Conservation (phyloP, 2,113 vertebrate species). For the Oncorhynchus clarkii region DNA sequence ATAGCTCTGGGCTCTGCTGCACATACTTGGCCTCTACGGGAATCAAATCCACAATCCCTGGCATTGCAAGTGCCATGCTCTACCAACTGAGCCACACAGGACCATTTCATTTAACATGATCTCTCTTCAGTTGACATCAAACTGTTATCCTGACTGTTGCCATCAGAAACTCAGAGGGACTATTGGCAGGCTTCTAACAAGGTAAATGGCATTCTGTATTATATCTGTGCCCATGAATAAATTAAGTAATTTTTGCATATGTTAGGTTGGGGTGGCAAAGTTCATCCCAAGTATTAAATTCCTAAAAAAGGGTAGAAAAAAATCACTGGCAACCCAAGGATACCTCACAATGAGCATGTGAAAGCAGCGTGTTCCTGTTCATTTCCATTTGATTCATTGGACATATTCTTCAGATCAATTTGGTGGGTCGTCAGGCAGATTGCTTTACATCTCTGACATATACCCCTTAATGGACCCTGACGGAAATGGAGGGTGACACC, state of each 20-base stretch:
- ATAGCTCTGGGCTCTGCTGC: not conserved
- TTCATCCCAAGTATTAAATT: slow-evolving; percentile 65
- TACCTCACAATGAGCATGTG: slow-evolving; percentile 46
- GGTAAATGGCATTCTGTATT: slow-evolving; percentile 70
- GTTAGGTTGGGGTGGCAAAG: slow-evolving; percentile 66
- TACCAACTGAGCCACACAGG: not conserved
- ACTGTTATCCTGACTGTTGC: not conserved
- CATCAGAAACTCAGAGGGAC: slow-evolving; percentile 24
- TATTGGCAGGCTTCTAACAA: slow-evolving; percentile 41
- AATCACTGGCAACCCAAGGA: slow-evolving; percentile 56
- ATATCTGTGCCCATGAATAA: slow-evolving; percentile 52
- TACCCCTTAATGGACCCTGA: slow-evolving; percentile 91
- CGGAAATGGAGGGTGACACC: slow-evolving; percentile 91
- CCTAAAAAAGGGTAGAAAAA: slow-evolving; percentile 47
- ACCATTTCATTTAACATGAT: not conserved
- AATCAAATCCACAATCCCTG: not conserved
- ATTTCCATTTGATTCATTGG: slow-evolving; percentile 93
- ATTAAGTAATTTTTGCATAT: slow-evolving; percentile 63
- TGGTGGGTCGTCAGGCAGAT: slow-evolving; percentile 89
- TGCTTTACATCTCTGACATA: slow-evolving; percentile 95
- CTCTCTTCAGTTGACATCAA: not conserved
- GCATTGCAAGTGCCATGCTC: not conserved
- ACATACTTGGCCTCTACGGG: not conserved
- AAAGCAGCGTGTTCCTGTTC: slow-evolving; percentile 72
- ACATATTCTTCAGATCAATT: slow-evolving; percentile 97